These are phyloP conservation scores for Acholoe squamosa DNA, from an alignment of 2,888 invertebrate genomes.

Conservation along the genomic window DNA sequence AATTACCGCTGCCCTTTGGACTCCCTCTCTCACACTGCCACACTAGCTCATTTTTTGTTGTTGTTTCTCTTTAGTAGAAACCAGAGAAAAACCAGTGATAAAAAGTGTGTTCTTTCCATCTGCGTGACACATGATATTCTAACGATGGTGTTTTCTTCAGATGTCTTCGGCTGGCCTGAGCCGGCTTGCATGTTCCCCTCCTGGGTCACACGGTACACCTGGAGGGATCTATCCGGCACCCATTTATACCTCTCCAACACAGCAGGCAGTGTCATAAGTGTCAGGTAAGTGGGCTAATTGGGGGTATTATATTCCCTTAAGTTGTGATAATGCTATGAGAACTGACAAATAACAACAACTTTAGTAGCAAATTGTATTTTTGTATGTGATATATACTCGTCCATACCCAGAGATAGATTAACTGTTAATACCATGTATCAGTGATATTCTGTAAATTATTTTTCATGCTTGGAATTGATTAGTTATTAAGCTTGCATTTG, in stretches of 20 bases:
- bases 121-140: not conserved
- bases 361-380: too few relatives aligned
- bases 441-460: too few relatives aligned
- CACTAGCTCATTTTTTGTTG: not conserved
- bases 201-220: conserved; percentile 66
- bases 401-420: too few relatives aligned
- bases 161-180: conserved; percentile 68
- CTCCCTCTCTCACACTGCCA: not conserved
- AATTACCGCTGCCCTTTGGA: conserved; percentile 37
- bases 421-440: too few relatives aligned
- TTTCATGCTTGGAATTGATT: too few relatives aligned
- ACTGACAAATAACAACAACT: too few relatives aligned
- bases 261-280: conserved; percentile 59
- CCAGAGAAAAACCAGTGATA: not conserved
- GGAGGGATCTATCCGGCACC: conserved; percentile 67
- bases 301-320: not conserved
- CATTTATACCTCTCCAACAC: conserved; percentile 64
- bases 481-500: too few relatives aligned
- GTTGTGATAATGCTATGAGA: too few relatives aligned
- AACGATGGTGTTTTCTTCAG: conserved; percentile 58
- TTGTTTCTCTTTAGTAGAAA: conserved; percentile 17
- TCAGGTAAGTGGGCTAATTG: conserved; percentile 44
- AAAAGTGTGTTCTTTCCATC: not conserved
- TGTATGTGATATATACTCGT: too few relatives aligned
- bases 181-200: conserved; percentile 67